A percentile compares a stretch with the other conserved stretches of the same genome.
Conservation (phyloP, 2,113 vertebrate species). For the Henicopernis longicauda region DNA sequence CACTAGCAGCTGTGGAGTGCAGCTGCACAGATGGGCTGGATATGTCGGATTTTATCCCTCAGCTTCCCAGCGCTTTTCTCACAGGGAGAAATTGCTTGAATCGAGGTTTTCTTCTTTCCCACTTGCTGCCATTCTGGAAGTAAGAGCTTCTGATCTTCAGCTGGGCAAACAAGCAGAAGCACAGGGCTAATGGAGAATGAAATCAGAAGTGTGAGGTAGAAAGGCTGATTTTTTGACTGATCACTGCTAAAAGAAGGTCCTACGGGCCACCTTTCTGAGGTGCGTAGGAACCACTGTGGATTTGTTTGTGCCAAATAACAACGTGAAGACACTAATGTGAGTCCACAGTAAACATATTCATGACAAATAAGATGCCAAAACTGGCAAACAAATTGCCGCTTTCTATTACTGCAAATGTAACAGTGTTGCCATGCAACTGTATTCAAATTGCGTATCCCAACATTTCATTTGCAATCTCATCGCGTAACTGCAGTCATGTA, state of each 20-base stretch:
- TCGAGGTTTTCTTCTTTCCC: background rate
- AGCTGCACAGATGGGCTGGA: slow-evolving; percentile 24
- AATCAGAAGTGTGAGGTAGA: background rate
- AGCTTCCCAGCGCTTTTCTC: background rate
- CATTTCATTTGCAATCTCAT: background rate
- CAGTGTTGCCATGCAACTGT: background rate
- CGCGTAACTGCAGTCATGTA: accelerated
- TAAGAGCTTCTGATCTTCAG: background rate
- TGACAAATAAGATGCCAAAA: background rate
- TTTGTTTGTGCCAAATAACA: background rate
- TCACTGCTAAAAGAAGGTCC: background rate
- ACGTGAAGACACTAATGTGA: background rate
- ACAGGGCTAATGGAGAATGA: background rate
- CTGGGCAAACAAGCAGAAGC: background rate
- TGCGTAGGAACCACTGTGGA: background rate
- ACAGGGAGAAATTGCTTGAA: background rate
- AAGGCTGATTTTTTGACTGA: background rate
- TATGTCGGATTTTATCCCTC: background rate
- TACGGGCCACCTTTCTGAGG: background rate
- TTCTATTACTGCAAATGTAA: background rate
- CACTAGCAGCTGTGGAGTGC: slow-evolving; percentile 8
- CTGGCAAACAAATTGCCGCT: background rate
- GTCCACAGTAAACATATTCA: background rate
- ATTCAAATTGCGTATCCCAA: background rate
- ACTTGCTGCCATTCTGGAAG: background rate